Evolutionary conservation across 2,113 vertebrate species (phyloP), one percentile per base, ranked within the genome.

Genomic region (Protomyctophum bolini): DNA sequence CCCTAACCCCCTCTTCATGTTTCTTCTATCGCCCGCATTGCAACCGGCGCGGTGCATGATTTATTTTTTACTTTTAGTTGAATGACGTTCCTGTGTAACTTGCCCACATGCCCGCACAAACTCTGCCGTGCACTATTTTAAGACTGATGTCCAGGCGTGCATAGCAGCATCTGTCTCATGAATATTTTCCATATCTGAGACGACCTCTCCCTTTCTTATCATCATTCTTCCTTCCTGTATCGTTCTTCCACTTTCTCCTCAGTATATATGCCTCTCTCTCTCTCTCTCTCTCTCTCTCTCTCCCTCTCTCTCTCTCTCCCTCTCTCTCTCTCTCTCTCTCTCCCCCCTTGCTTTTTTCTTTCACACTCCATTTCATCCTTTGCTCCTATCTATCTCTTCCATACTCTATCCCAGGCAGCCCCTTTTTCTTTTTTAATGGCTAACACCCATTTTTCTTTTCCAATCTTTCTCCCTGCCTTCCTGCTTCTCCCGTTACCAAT

Each of bases 361-460:
- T 57, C 14, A 9, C 12, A 29, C 7, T 11, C 2, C 54, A 58
- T 66, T 61, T 41, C 49, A 46, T 75, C 11, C 28, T 6, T 60
- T 2, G 8, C 75, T 28, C 3, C 75, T 49, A 47, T 61, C 41
- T 55, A n/a, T 70, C 51, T 55, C 48, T 45, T 11, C 55, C 1
- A 5, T 45, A 6, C 0, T 75, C 52, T 5, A 58, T 54, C n/a
- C 60, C 28, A 48, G n/a, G n/a, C n/a, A n/a, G 49, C 79, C 63
- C 10, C 51, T 51, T 62, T 41, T 41, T 41, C 51, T 51, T 62
- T 41, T 41, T 41, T 41, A 8, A 70, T 66, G 58, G 57, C 45
- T 14, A 15, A 50, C 41, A 8, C 14, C 21, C 70, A 70, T 64
- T 79, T 72, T 82, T 48, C 62, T n/a, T 28, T 63, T 52, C 21